These are phyloP conservation scores for Danio choprae DNA, from an alignment of 2,797 vertebrate genomes.

Conservation along the genomic window DNA sequence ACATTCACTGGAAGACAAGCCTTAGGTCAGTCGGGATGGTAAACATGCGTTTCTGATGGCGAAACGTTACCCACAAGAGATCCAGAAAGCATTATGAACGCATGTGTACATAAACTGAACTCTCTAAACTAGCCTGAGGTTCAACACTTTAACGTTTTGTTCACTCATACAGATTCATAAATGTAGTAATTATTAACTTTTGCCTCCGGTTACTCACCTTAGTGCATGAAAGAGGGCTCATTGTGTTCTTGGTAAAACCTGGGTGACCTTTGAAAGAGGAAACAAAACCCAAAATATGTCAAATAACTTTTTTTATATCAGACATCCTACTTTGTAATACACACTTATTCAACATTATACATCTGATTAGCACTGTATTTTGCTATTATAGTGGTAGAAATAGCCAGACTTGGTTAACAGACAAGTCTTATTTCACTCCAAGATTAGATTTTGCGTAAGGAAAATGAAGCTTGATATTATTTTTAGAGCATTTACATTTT, in stretches of 20 bases:
- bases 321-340: not conserved
- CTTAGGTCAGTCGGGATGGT: constrained; percentile 33
- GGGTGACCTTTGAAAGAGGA: constrained; percentile 8
- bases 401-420: not conserved
- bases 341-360: not conserved
- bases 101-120: not conserved
- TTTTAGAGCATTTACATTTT: not conserved
- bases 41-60: constrained; percentile 47
- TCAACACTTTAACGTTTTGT: not conserved
- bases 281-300: not conserved
- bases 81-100: not conserved
- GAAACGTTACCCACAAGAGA: not conserved
- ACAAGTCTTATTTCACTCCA: not conserved
- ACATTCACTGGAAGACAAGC: constrained; percentile 44
- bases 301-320: not conserved
- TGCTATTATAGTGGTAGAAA: not conserved
- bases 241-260: not conserved
- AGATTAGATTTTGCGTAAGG: not conserved
- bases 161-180: constrained; percentile 11
- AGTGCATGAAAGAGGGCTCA: not conserved
- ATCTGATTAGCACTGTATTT: constrained; percentile 29
- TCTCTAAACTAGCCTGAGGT: not conserved
- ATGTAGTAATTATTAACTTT: constrained; percentile 19
- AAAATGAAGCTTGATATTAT: not conserved
- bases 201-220: constrained; percentile 14